phyloP scores from a whole-genome alignment of 2,797 vertebrate species.

The Hypotaenidia philippensis region DNA sequence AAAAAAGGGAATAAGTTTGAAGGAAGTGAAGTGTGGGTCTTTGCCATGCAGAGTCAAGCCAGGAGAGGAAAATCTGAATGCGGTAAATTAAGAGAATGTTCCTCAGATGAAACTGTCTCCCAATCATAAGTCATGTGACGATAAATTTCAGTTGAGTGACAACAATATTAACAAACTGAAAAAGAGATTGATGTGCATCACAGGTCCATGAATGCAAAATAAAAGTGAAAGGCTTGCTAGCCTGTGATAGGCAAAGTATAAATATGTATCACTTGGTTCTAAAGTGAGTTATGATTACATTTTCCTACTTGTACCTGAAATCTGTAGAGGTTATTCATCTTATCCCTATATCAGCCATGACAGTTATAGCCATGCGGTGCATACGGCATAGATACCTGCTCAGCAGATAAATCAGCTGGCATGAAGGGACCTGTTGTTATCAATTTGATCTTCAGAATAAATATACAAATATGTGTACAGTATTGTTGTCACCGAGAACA shows the following conservation, averaged over 20 bases:
- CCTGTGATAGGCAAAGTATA: conserved; percentile 70
- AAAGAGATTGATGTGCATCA: conserved; percentile 76
- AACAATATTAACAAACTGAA: conserved; percentile 77
- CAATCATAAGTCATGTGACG: conserved; percentile 65
- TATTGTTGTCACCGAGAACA: conserved; percentile 28
- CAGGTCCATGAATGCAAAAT: conserved; percentile 58
- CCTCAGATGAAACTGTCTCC: conserved; percentile 61
- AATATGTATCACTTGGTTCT: conserved; percentile 80
- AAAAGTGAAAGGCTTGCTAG: conserved; percentile 69
- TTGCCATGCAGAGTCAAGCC: not conserved
- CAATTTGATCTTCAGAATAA: conserved; percentile 76
- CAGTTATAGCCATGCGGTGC: conserved; percentile 67
- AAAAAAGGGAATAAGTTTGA: not conserved
- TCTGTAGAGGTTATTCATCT: conserved; percentile 81
- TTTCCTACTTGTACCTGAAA: conserved; percentile 79
- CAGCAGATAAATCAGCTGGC: conserved; percentile 79
- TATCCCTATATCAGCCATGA: conserved; percentile 75
- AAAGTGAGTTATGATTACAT: conserved; percentile 83
- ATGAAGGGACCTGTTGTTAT: conserved; percentile 76
- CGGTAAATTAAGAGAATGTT: conserved; percentile 65
- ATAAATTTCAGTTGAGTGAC: conserved; percentile 79
- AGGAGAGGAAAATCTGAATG: conserved; percentile 50
- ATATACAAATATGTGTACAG: conserved; percentile 47
- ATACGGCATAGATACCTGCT: conserved; percentile 55
- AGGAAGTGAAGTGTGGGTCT: not conserved